These are phyloP conservation scores for Erebia palarica DNA, from an alignment of 2,888 invertebrate species.

Conservation along the genomic window DNA sequence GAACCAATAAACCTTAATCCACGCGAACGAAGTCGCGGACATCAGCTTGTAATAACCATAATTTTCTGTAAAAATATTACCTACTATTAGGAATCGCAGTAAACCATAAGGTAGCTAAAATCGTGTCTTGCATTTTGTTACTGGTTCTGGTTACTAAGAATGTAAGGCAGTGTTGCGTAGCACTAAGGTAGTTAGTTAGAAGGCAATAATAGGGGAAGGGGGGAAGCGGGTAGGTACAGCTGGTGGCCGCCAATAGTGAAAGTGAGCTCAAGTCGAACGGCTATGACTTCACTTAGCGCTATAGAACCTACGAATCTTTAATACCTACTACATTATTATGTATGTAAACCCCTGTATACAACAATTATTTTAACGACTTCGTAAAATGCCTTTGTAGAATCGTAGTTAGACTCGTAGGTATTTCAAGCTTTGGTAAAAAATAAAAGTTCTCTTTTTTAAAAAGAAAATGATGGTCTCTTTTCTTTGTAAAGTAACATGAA, in stretches of 20 bases:
- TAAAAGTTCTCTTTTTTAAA: too few species aligned
- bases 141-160: conserved; percentile 45
- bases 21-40: too few species aligned
- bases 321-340: not conserved
- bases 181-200: conserved; percentile 45
- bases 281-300: conserved; percentile 31
- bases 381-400: too few species aligned
- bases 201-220: conserved; percentile 37
- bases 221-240: conserved; percentile 59
- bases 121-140: conserved; percentile 18
- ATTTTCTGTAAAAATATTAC: too few species aligned
- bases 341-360: not conserved
- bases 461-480: too few species aligned
- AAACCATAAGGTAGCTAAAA: conserved; percentile 5
- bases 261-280: conserved; percentile 61
- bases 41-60: too few species aligned
- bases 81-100: not conserved
- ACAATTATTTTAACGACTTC: not conserved
- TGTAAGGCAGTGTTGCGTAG: conserved; percentile 74
- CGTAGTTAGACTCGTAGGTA: too few species aligned
- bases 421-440: too few species aligned
- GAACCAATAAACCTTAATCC: too few species aligned
- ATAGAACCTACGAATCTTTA: conserved; percentile 27
- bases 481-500: too few species aligned
- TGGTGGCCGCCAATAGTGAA: conserved; percentile 80